Conservation (phyloP, 2,113 vertebrate species). For the Rhinogobius similis region DNA sequence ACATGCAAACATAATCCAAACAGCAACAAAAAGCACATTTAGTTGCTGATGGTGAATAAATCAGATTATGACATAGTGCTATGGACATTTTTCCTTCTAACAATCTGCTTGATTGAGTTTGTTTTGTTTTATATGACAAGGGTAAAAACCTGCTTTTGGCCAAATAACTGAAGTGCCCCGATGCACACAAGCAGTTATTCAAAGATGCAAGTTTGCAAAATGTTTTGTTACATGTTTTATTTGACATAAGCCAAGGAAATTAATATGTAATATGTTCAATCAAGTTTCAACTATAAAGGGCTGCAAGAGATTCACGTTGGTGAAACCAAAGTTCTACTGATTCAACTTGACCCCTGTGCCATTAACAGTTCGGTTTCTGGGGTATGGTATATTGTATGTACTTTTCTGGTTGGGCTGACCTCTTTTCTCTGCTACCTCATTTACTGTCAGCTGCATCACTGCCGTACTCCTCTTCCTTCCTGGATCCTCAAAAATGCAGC, state of each 20-base stretch:
- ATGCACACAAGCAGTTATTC: background rate
- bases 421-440: slow-evolving; percentile 46
- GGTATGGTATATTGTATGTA: slow-evolving; percentile 9
- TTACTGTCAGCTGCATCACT: slow-evolving; percentile 21
- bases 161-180: background rate
- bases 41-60: background rate
- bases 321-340: background rate
- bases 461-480: slow-evolving; percentile 16
- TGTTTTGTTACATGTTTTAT: background rate
- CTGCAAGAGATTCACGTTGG: background rate
- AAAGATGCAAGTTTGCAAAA: background rate
- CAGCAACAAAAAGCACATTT: background rate
- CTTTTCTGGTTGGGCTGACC: background rate
- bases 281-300: background rate
- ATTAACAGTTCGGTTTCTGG: background rate
- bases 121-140: background rate
- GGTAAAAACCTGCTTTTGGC: background rate
- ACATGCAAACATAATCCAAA: background rate
- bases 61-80: too few species aligned
- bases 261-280: background rate
- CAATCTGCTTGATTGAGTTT: background rate
- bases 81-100: background rate
- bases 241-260: background rate
- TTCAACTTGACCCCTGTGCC: background rate
- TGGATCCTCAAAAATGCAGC: slow-evolving; percentile 19